Base-by-base conservation (phyloP, 2,797 vertebrate genomes). In the Lates japonicus region DNA sequence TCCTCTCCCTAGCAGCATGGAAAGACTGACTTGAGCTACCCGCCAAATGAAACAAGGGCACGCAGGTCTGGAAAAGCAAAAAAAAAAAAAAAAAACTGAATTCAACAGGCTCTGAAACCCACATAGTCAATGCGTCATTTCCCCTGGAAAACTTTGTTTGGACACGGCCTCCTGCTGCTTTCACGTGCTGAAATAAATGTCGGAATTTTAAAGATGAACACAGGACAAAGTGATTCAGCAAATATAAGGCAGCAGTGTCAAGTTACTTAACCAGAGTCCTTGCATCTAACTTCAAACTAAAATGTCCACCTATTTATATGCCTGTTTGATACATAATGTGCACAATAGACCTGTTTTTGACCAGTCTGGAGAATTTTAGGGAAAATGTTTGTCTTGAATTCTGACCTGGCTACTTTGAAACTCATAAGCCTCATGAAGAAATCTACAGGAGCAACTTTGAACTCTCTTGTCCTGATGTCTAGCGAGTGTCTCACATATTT, bases 101-200 rank as follows among this genome's bases (percentile, higher is more conserved):
- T 73, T 84, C 5, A 68, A 72, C 61, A 58, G 63, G 51, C 83
- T 73, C 22, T 33, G 62, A 72, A 88, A 78, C 20, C 63, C 90
- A 35, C 87, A 75, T n/a, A 71, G 37, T 7, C 48, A 1, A 0
- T 55, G 78, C 91, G 93, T 94, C 93, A 93, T 86, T 91, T 93
- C 94, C 93, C 48, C 66, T 92, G 83, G 86, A 92, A 92, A 92
- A 89, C 55, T 92, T 86, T 76, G 63, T 84, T 87, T 84, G 65
- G 87, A 74, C 52, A 39, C 37, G 51, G 74, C 70, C 72, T 49
- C 37, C 1, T 82, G 93, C 20, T 87, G 88, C 89, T 2, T 93
- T 94, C 86, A 89, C 0, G 0, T 60, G 42, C 67, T 16, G 0
- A 5, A 22, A 13, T 1, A 9, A 74, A 44, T 41, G 65, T 90